Evolutionary conservation across 2,888 invertebrate genomes (phyloP).

Genomic region (Agrotis clavis): DNA sequence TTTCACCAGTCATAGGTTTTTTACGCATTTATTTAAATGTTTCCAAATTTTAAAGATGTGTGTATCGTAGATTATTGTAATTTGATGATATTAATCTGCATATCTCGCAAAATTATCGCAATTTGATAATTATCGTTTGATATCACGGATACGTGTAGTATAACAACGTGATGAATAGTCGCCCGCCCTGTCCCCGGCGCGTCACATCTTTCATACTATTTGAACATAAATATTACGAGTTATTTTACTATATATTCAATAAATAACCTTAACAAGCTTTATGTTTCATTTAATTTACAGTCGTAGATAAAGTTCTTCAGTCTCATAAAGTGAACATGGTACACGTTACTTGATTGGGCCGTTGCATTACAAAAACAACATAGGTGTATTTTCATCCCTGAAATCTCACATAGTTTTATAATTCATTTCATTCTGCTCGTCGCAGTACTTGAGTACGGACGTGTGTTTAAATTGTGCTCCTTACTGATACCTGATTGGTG

Average conservation of each 20-base stretch:
- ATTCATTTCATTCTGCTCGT: too few relatives aligned
- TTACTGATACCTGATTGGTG: too few relatives aligned
- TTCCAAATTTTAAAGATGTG: conserved; percentile 7
- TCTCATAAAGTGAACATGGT: background rate
- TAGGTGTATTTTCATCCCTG: background rate
- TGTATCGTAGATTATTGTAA: conserved; percentile 19
- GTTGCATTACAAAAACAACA: too few relatives aligned
- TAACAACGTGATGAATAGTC: background rate
- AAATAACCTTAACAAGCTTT: background rate
- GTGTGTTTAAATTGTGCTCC: too few relatives aligned
- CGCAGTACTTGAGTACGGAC: too few relatives aligned
- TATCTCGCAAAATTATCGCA: conserved; percentile 26
- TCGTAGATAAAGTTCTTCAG: background rate
- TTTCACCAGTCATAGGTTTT: background rate
- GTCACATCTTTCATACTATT: background rate
- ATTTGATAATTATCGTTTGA: conserved; percentile 4
- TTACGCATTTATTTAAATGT: conserved; percentile 5
- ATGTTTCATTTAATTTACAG: background rate
- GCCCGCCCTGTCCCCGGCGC: background rate
- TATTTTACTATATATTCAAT: background rate
- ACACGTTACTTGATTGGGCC: background rate
- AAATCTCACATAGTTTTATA: background rate
- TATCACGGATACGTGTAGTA: background rate
- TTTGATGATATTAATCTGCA: conserved; percentile 33
- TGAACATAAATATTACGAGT: background rate